Base-by-base conservation (phyloP, 2,888 invertebrate genomes). In the Pachymerium ferrugineum region DNA sequence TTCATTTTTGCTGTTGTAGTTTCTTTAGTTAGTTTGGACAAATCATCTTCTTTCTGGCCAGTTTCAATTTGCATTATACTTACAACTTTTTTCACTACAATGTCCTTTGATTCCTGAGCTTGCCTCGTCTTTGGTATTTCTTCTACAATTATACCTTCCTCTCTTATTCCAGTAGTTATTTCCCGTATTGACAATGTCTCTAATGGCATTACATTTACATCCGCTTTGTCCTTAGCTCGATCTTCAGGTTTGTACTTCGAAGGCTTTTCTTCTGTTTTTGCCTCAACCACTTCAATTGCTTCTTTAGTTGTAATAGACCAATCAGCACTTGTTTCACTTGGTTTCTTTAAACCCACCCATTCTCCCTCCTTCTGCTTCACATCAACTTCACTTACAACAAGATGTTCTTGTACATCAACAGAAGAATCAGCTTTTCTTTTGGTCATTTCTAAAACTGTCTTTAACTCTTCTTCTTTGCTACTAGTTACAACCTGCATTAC, bases 41-140 rank as follows among this genome's bases (percentile, higher is more conserved):
- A 70, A 10, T 73, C 12, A 28, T 76, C 76, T 22, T 77, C 77
- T 10, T 71, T 47, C 31, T 73, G 72, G 25, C 75, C 74, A 6
- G 70, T 70, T 47, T 75, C 75, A 4, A 74, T 77, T 68, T 78
- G 76, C 3, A 33, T 69, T 8, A 78, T 42, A 25, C 74, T 74
- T 42, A 77, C 68, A 2, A 77, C 71, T 30, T 76, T 73, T 25
- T 70, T 72, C 16, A 74, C 30, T 6, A 72, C 12, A 12, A 76
- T 8, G 33, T 76, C 76, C 1, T 67, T 19, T 1, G 16, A 38
- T n/a, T 62, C 30, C 14, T 30, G 19, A 6, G 76, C 76, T 6
- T 22, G 33, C 16, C 42, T 69, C 0, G 72, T 54, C 12, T 35
- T 4, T 3, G 74, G 70, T n/a, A 70, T 70, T 42, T 73, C 74